Base-by-base conservation (phyloP, 1,140 invertebrate genomes). In the Microvelia longipes region DNA sequence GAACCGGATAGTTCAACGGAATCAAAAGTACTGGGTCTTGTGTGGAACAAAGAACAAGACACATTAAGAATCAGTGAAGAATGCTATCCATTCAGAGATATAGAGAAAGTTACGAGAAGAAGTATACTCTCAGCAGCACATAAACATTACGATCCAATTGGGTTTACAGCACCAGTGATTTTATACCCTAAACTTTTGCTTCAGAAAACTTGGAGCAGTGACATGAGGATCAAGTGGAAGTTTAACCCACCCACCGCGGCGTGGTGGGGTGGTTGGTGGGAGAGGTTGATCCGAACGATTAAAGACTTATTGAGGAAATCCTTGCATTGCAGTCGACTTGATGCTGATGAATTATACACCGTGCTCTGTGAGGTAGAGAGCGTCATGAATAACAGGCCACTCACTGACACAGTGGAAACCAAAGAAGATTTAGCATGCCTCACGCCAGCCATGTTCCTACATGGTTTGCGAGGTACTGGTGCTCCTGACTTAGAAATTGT, bases 371-470 rank as follows among this genome's bases (percentile, higher is more conserved):
- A 79, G 62, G 73, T 68, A 60, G 77, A 79, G 68, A 70, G 71
- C 0, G 67, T 75, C 1, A 71, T 80, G 1, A 79, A 80, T 73
- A 71, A 72, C 15, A 69, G 78, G n/a, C 78, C 78, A 1, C 66
- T 79, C 13, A 79, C 78, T 28, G 76, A 75, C 66, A n/a, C 77
- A n/a, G 75, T 74, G 0, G 72, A 73, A 28, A 74, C 79, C 72
- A 19, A 68, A 26, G 26, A 70, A 11, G 73, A 75, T 26, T 24
- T 72, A 1, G 26, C 66, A 35, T 69, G 69, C 28, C 60, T 74
- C 11, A 73, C 66, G 24, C 72, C 76, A 61, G 50, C 68, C 1
- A 76, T 74, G 74, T 77, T 78, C 29, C 61, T 77, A 19, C 72
- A 75, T 29, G 75, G 77, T 15, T 68, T 74, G 25, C 61, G 65